Percentiles rank a stretch among this genome's conserved stretches.
phyloP scores from a whole-genome alignment of 2,888 invertebrate species.

The Xestobium rufovillosum region DNA sequence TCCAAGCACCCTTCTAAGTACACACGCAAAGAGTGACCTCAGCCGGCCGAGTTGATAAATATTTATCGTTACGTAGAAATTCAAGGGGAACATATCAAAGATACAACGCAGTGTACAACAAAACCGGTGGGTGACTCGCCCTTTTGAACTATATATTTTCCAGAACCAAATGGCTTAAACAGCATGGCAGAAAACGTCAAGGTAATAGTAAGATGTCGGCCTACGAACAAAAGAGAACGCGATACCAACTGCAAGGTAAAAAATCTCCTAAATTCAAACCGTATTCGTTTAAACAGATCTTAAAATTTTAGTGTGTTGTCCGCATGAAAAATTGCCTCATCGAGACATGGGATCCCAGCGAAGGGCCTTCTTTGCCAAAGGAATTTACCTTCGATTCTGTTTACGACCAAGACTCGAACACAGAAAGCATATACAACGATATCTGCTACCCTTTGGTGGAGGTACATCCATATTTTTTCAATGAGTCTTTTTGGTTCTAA shows the following conservation, averaged over 20 bases:
- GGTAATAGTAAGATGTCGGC: conserved; percentile 80
- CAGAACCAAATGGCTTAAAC: conserved; percentile 11
- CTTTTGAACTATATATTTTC: no score
- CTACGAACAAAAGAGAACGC: conserved; percentile 71
- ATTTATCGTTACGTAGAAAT: no score
- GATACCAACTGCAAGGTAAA: conserved; percentile 58
- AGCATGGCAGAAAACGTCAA: conserved; percentile 60
- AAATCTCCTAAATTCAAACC: conserved; percentile 1
- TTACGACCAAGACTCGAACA: conserved; percentile 68
- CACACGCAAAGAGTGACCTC: no score
- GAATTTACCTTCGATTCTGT: conserved; percentile 79
- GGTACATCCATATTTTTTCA: conserved; percentile 40
- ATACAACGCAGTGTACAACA: no score
- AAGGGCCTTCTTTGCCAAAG: conserved; percentile 54
- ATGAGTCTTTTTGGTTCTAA: background rate
- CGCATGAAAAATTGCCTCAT: conserved; percentile 56
- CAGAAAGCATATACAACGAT: conserved; percentile 81
- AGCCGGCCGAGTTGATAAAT: no score
- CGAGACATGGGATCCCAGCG: conserved; percentile 56
- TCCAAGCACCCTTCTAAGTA: no score
- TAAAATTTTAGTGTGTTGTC: conserved; percentile 52
- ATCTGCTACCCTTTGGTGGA: conserved; percentile 77
- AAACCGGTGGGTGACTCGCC: no score
- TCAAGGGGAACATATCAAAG: no score
- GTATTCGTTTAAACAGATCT: conserved; percentile 2